phyloP scores from a whole-genome alignment of 2,113 vertebrate genomes.

The Entosphenus tridentatus region DNA sequence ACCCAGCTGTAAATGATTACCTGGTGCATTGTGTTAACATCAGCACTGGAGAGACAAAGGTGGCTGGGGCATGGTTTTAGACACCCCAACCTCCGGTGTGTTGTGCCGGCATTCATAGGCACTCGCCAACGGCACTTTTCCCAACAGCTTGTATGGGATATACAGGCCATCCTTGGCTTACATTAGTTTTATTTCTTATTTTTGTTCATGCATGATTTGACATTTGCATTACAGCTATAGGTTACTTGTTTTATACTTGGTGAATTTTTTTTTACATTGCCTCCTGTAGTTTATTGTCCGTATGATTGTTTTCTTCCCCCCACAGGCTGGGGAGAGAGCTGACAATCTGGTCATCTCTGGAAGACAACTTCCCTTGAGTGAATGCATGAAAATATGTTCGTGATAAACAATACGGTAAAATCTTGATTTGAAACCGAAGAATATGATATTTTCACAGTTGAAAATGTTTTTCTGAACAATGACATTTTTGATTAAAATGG shows the following conservation, averaged over 20 bases:
- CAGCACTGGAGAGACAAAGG: no score
- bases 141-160: not conserved
- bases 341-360: not conserved
- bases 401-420: not conserved
- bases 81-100: no score
- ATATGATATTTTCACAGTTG: not conserved
- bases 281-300: not conserved
- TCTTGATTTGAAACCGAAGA: not conserved
- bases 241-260: no score
- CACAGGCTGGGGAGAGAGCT: not conserved
- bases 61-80: no score
- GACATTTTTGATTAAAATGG: no score
- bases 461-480: not conserved
- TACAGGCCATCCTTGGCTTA: not conserved
- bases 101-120: no score
- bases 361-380: not conserved
- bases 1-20: no score
- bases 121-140: no score
- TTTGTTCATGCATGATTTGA: not conserved
- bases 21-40: no score
- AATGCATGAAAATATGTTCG: not conserved
- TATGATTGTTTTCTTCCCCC: not conserved
- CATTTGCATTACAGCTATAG: no score
- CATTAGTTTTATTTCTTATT: not conserved
- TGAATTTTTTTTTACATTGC: no score